Base-by-base conservation (phyloP, 2,888 invertebrate genomes). In the Eueremaeus valkanovi region DNA sequence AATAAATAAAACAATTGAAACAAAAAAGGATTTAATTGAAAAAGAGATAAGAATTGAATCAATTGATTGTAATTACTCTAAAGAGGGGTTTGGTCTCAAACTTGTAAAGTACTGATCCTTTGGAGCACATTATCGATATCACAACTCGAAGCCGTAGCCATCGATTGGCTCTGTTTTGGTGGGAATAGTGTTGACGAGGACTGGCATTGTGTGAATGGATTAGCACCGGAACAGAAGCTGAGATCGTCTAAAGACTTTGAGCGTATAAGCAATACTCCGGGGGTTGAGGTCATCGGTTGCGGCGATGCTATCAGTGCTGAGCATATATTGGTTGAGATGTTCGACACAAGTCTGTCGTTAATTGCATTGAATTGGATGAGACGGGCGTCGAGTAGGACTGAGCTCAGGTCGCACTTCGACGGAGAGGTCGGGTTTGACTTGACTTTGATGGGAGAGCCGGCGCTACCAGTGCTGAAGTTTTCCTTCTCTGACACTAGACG, bases 121-220 rank as follows among this genome's bases (percentile, higher is more conserved):
- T 68, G 68, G 42, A 68, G 68, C 68, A 68, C 68, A 68, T 68
- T 68, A 68, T 68, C 68, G 40, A 68, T 68, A 68, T 68, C 68
- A 68, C 68, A 68, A 68, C 68, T 68, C 68, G 68, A 68, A 36
- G 68, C 33, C 21, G 66, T 36, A 21, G 66, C 68, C 68, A 68
- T 68, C 40, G 68, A 21, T 42, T 40, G 68, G 68, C 24, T 68
- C 42, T 13, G 68, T n/a, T 42, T n/a, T 16, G 68, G 68, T 3
- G 27, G 42, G 13, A 40, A 24, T 16, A 63, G 33, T 16, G 63
- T 33, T 63, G 63, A 18, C 55, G 27, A 63, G 9, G n/a, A 63
- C 63, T 33, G 36, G 36, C 31, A 63, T 36, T 36, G 18, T 29
- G 16, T n/a, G 33, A 36, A 33, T 2, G 33, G 36, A n/a, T 63